Percentiles rank a stretch among this genome's conserved stretches.
phyloP scores from a whole-genome alignment of 2,797 vertebrate genomes.

The Mastacembelus armatus region DNA sequence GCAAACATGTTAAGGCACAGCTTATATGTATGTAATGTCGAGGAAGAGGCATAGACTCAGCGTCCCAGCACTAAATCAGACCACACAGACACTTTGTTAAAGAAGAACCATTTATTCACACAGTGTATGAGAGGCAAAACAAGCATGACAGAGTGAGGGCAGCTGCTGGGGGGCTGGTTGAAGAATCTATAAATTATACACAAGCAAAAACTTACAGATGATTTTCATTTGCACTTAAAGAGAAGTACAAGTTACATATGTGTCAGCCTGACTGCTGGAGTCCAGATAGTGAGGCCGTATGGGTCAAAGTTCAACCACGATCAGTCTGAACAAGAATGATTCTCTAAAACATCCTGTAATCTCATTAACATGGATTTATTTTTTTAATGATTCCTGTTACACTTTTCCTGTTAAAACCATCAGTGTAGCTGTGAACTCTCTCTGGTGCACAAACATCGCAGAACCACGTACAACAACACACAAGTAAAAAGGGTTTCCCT shows the following conservation, averaged over 20 bases:
- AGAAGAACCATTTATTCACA: conserved; percentile 83
- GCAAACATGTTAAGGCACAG: conserved; percentile 11
- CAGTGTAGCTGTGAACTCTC: conserved; percentile 7
- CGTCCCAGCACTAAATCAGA: conserved; percentile 32
- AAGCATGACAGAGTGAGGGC: conserved; percentile 64
- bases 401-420: conserved; percentile 6
- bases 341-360: conserved; percentile 21
- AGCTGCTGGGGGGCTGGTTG: conserved; percentile 38
- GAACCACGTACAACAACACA: conserved; percentile 57
- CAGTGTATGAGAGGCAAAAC: conserved; percentile 71
- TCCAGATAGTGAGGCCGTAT: conserved; percentile 2
- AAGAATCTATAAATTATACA: conserved; percentile 61
- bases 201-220: conserved; percentile 43
- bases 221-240: conserved; percentile 44
- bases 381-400: conserved; percentile 7
- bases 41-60: conserved; percentile 14
- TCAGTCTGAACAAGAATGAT: conserved; percentile 16
- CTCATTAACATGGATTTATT: conserved; percentile 9
- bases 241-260: conserved; percentile 51
- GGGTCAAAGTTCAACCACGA: conserved; percentile 36
- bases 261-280: conserved; percentile 27
- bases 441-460: conserved; percentile 53
- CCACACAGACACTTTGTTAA: conserved; percentile 57
- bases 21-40: conserved; percentile 31
- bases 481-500: conserved; percentile 74